Conservation (phyloP, 2,113 vertebrate species). For the Astur gentilis region DNA sequence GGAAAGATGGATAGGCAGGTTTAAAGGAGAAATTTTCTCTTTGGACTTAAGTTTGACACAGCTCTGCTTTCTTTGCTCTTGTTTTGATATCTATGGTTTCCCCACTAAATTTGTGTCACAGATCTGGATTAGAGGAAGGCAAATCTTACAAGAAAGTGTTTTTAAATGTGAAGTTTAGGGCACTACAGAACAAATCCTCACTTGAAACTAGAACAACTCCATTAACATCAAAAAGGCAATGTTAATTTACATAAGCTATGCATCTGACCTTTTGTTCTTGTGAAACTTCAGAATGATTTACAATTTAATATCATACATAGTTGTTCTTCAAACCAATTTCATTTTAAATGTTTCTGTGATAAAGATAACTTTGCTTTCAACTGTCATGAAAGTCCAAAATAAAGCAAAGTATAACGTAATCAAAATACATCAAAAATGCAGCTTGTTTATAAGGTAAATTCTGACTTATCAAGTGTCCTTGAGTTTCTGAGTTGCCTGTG, state of each 20-base stretch:
- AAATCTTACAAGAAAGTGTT: not conserved
- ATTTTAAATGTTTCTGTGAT: constrained; percentile 42
- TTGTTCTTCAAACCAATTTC: constrained; percentile 38
- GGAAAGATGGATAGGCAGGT: not conserved
- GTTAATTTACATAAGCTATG: not conserved
- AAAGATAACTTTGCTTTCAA: constrained; percentile 32
- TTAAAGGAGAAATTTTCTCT: not conserved
- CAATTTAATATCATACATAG: not conserved
- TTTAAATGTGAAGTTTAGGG: not conserved
- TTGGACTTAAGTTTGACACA: not conserved
- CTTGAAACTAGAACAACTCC: not conserved
- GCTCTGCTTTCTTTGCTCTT: not conserved
- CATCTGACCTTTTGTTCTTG: constrained; percentile 37
- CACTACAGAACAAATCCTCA: not conserved
- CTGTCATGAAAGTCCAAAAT: constrained; percentile 11
- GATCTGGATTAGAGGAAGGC: not conserved
- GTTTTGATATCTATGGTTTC: not conserved
- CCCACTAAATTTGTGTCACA: not conserved
- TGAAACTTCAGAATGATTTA: constrained; percentile 14
- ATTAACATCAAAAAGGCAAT: not conserved
- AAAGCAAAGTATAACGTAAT: constrained; percentile 12
- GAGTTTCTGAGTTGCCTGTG: constrained; percentile 19
- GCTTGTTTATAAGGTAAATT: constrained; percentile 61
- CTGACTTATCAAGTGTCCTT: constrained; percentile 36
- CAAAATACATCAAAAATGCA: constrained; percentile 34